Evolutionary conservation across 2,113 vertebrate species (phyloP).

Genomic region (Aegypius monachus): DNA sequence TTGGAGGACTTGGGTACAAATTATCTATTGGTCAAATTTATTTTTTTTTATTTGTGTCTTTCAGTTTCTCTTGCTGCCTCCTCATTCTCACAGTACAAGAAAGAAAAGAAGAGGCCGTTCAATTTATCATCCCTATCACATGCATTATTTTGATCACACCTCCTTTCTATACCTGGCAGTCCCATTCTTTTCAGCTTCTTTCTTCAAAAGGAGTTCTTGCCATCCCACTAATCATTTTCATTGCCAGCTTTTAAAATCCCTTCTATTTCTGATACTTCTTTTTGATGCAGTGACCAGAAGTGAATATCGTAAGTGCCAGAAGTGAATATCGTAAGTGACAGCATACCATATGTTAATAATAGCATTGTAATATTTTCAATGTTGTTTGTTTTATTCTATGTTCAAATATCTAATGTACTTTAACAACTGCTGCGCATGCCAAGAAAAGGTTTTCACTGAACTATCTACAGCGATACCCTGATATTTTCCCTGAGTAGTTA

Average conservation of each 20-base stretch:
- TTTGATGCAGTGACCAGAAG: not conserved
- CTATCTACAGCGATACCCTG: not conserved
- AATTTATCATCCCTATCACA: not conserved
- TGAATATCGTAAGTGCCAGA: not conserved
- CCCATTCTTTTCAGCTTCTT: not conserved
- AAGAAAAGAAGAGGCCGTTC: not conserved
- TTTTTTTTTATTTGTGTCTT: not conserved
- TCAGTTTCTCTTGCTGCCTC: not conserved
- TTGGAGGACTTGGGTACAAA: not conserved
- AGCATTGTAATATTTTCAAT: not conserved
- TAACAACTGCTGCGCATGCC: not conserved
- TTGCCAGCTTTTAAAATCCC: not conserved
- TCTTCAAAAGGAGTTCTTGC: not conserved
- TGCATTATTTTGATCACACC: not conserved
- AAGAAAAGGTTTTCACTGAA: constrained; percentile 4
- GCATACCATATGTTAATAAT: not conserved
- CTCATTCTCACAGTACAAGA: not conserved
- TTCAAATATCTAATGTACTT: not conserved
- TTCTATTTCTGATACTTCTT: not conserved
- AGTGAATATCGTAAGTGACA: not conserved
- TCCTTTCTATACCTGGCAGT: not conserved
- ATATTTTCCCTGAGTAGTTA: not conserved
- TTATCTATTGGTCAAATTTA: not conserved
- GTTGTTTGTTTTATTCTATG: not conserved
- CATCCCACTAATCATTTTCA: not conserved